These are phyloP conservation scores for Syngnathus acus DNA, from an alignment of 2,797 vertebrate species.

Conservation along the genomic window DNA sequence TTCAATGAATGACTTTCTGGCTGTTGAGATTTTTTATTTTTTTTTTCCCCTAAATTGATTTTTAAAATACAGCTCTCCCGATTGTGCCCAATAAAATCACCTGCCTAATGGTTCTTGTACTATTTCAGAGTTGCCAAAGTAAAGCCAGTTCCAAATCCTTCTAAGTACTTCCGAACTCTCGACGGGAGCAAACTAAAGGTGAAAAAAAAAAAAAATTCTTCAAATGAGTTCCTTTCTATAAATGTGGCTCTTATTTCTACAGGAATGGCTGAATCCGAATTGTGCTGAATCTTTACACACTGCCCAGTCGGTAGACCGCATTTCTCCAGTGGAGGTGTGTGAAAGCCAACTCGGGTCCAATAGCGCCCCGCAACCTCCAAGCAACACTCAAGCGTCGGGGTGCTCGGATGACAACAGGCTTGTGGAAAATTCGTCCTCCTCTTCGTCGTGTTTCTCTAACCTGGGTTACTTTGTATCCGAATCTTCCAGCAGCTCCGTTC, in stretches of 20 bases:
- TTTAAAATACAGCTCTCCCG: not conserved
- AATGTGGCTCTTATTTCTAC: not conserved
- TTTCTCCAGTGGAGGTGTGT: constrained; percentile 57
- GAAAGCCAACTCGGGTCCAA: constrained; percentile 21
- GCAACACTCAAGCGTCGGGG: not conserved
- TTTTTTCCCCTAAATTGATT: not conserved
- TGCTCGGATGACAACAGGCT: constrained; percentile 15
- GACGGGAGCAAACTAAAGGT: constrained; percentile 64
- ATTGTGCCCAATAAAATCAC: not conserved
- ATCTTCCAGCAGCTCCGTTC: constrained; percentile 15
- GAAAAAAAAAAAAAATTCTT: not conserved
- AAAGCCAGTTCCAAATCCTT: constrained; percentile 59
- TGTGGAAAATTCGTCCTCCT: constrained; percentile 14
- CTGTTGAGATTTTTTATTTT: not conserved
- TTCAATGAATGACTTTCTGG: not conserved
- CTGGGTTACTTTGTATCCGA: constrained; percentile 63
- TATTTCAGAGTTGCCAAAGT: constrained; percentile 34
- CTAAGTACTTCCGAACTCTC: constrained; percentile 55
- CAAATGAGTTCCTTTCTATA: not conserved
- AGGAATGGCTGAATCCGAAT: constrained; percentile 64
- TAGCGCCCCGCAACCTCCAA: constrained; percentile 19
- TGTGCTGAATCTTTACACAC: constrained; percentile 31
- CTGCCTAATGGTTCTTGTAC: not conserved
- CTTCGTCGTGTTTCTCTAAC: constrained; percentile 63
- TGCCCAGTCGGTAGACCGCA: constrained; percentile 28